Evolutionary conservation across 2,113 vertebrate species (phyloP).

Genomic region (Eidolon helvum): DNA sequence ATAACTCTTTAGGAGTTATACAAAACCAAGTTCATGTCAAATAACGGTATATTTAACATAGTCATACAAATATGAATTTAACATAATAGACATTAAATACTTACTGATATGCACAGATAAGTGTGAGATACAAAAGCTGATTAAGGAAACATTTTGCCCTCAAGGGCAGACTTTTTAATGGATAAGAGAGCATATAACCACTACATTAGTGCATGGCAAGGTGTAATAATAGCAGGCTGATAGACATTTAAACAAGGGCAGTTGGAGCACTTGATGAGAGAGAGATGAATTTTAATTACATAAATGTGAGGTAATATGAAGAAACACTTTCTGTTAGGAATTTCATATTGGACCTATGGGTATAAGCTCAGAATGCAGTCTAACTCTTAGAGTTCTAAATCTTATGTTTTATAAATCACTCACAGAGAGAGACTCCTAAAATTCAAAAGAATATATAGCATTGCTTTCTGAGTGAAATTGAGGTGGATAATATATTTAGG

Average conservation of each 20-base stretch:
- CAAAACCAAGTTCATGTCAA: constrained; percentile 4
- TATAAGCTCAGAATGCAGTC: neutral
- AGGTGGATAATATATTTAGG: neutral
- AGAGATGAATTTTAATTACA: neutral
- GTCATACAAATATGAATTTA: neutral
- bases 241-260: neutral
- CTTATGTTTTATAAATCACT: neutral
- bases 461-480: neutral
- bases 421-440: neutral
- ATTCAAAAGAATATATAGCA: neutral
- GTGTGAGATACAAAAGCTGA: neutral
- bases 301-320: neutral
- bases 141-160: neutral
- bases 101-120: neutral
- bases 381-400: neutral
- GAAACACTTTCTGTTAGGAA: neutral
- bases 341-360: neutral
- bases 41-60: neutral
- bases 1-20: neutral
- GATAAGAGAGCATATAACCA: neutral
- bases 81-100: neutral
- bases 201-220: neutral
- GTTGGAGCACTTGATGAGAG: neutral
- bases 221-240: neutral
- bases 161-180: neutral